Conservation (phyloP, 2,888 invertebrate genomes). For the Conops quadrifasciatus region DNA sequence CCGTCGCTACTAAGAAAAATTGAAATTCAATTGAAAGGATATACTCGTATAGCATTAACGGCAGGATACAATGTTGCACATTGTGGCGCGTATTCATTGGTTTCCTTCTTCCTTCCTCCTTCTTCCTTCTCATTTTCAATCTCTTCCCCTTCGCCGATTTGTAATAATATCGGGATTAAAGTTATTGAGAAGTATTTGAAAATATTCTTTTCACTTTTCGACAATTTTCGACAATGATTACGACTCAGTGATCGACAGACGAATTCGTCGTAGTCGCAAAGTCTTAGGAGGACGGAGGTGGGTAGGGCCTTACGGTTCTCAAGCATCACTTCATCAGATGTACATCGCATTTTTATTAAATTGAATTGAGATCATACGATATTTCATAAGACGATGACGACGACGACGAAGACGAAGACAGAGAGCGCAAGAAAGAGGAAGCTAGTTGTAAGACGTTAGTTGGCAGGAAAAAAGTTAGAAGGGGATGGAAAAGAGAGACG, state of each 20-base stretch:
- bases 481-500: not conserved
- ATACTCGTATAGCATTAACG: constrained; percentile 31
- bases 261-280: too few relatives aligned
- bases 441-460: too few relatives aligned
- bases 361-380: not conserved
- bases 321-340: constrained; percentile 33
- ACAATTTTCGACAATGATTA: constrained; percentile 30
- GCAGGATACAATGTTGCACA: constrained; percentile 37
- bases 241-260: not conserved
- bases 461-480: not conserved
- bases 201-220: constrained; percentile 31
- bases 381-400: too few relatives aligned
- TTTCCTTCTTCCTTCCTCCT: not conserved
- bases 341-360: constrained; percentile 32
- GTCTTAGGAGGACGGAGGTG: not conserved
- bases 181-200: constrained; percentile 28
- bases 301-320: constrained; percentile 26
- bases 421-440: too few relatives aligned
- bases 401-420: too few relatives aligned
- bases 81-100: constrained; percentile 16
- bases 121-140: not conserved
- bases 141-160: not conserved
- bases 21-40: constrained; percentile 26
- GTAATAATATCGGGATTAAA: constrained; percentile 32
- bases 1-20: constrained; percentile 1